Conservation (phyloP, 2,888 invertebrate genomes). For the Megamerina dolium region DNA sequence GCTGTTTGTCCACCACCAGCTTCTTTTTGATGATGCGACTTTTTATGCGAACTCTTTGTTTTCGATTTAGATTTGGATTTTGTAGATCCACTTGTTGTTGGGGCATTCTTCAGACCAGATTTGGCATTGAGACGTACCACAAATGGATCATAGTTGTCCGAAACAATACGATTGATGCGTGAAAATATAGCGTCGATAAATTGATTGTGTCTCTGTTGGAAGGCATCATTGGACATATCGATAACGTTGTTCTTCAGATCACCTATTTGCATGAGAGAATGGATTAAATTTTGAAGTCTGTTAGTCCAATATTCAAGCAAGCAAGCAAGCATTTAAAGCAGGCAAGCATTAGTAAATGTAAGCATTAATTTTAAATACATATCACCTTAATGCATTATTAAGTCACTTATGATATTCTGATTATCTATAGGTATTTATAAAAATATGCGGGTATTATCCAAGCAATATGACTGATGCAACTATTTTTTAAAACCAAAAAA, state of each 20-base stretch:
- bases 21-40: no score
- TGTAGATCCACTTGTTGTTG: conserved; percentile 27
- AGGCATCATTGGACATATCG: conserved; percentile 48
- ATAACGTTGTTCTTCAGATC: conserved; percentile 46
- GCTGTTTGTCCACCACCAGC: no score
- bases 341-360: background rate
- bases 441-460: no score
- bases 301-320: no score
- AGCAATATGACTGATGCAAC: no score
- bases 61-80: conserved; percentile 26
- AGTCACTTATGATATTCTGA: no score
- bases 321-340: background rate
- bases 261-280: no score
- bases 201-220: conserved; percentile 75
- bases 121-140: conserved; percentile 54
- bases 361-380: no score
- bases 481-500: no score
- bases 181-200: conserved; percentile 78
- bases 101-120: conserved; percentile 21
- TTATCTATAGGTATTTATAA: no score
- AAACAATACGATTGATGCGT: conserved; percentile 73
- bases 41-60: no score
- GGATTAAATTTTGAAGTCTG: background rate
- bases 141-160: conserved; percentile 77
- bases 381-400: no score